A percentile compares a stretch with the other conserved stretches of the same genome.
Evolutionary conservation across 2,888 invertebrate species (phyloP).

Genomic region (Tipula helvola): DNA sequence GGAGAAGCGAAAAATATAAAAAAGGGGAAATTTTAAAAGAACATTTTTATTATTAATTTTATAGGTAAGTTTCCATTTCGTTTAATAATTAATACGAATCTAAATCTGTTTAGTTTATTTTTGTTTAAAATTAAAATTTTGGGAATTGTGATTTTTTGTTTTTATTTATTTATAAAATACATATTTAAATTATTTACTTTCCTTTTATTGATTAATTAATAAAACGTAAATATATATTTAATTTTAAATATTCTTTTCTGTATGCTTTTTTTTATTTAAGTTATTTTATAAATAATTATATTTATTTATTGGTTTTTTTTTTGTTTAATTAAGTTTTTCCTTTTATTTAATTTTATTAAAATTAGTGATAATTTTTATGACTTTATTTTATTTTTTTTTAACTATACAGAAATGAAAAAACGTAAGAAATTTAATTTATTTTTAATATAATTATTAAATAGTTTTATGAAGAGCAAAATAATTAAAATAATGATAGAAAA

Average conservation of each 20-base stretch:
- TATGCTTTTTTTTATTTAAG: neutral
- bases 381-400: neutral
- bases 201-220: neutral
- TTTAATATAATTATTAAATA: neutral
- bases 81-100: neutral
- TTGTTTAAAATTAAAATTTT: neutral
- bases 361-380: neutral
- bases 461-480: neutral
- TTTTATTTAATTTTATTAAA: neutral
- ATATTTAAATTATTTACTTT: neutral
- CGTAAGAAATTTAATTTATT: neutral
- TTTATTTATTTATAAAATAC: neutral
- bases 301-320: neutral
- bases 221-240: neutral
- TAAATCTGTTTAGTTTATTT: neutral
- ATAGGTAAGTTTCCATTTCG: neutral
- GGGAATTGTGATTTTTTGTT: neutral
- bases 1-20: neutral
- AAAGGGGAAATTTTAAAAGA: neutral
- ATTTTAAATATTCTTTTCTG: neutral
- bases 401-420: neutral
- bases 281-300: neutral
- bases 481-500: neutral
- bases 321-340: neutral
- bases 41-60: neutral